Conservation (phyloP, 2,888 invertebrate genomes). For the Helleia helle region DNA sequence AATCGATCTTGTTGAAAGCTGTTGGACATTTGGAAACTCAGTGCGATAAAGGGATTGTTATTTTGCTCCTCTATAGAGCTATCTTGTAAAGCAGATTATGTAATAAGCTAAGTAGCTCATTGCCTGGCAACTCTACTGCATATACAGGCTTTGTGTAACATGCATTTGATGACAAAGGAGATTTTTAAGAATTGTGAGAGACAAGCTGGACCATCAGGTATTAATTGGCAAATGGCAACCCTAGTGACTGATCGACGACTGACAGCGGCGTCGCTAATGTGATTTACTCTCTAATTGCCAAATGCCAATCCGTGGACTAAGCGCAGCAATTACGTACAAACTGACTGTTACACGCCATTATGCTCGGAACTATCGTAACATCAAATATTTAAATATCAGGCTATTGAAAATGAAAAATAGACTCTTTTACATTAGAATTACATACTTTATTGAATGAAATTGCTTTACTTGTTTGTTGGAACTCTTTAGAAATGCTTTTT, state of each 20-base stretch:
- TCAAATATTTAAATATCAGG: too few species aligned
- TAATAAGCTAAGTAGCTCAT: conserved; percentile 1
- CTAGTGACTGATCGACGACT: background rate
- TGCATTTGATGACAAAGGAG: too few species aligned
- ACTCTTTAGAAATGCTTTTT: too few species aligned
- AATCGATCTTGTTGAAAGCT: conserved; percentile 11
- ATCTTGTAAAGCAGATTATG: conserved; percentile 5
- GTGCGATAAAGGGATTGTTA: conserved; percentile 7
- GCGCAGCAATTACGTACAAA: background rate
- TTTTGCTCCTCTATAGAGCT: background rate
- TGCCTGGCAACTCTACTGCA: background rate
- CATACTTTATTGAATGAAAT: too few species aligned
- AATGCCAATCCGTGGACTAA: background rate
- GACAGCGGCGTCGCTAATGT: background rate
- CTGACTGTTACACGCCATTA: background rate
- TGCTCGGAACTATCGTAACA: too few species aligned
- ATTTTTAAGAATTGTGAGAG: too few species aligned
- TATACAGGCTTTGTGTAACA: too few species aligned
- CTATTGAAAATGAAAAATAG: too few species aligned
- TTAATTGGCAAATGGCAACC: too few species aligned
- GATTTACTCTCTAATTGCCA: background rate
- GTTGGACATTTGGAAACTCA: conserved; percentile 3
- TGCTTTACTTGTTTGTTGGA: too few species aligned
- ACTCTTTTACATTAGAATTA: too few species aligned
- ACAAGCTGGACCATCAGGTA: too few species aligned